Conservation (phyloP, 2,113 vertebrate species). For the Corythoichthys intestinalis region DNA sequence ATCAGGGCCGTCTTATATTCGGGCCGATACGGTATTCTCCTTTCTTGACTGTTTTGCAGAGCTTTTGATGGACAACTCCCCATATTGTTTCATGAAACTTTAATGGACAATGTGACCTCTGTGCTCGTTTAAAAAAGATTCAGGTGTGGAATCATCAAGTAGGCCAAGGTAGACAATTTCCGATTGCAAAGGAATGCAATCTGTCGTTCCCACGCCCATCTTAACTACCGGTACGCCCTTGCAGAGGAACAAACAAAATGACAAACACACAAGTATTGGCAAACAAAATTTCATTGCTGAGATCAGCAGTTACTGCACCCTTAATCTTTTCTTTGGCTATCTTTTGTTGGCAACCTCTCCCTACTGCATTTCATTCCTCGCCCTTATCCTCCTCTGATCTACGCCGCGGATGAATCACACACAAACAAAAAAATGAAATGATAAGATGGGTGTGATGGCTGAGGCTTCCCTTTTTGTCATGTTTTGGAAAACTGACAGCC, state of each 20-base stretch:
- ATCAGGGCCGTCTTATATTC: no score
- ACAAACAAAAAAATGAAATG: not conserved
- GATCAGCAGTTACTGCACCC: slow-evolving; percentile 47
- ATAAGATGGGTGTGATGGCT: slow-evolving; percentile 8
- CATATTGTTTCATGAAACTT: not conserved
- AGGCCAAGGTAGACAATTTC: slow-evolving; percentile 32
- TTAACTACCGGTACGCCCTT: slow-evolving; percentile 55
- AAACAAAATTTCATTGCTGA: slow-evolving; percentile 26
- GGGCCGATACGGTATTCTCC: not conserved
- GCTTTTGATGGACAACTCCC: not conserved
- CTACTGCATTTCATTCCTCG: slow-evolving; percentile 30
- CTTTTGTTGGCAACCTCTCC: slow-evolving; percentile 41
- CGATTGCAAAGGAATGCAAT: slow-evolving; percentile 49
- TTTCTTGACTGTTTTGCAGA: not conserved
- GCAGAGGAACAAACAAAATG: slow-evolving; percentile 17
- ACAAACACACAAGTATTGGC: slow-evolving; percentile 27
- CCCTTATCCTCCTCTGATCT: slow-evolving; percentile 48
- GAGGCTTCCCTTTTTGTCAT: slow-evolving; percentile 11
- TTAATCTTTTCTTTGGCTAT: slow-evolving; percentile 59
- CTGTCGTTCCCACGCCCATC: slow-evolving; percentile 59
- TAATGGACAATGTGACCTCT: slow-evolving; percentile 36
- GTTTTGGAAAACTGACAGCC: slow-evolving; percentile 24
- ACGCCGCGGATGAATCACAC: slow-evolving; percentile 37
- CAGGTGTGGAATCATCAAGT: slow-evolving; percentile 58
- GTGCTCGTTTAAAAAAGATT: slow-evolving; percentile 44